Conservation (phyloP, 2,113 vertebrate species). For the Regulus satrapa region DNA sequence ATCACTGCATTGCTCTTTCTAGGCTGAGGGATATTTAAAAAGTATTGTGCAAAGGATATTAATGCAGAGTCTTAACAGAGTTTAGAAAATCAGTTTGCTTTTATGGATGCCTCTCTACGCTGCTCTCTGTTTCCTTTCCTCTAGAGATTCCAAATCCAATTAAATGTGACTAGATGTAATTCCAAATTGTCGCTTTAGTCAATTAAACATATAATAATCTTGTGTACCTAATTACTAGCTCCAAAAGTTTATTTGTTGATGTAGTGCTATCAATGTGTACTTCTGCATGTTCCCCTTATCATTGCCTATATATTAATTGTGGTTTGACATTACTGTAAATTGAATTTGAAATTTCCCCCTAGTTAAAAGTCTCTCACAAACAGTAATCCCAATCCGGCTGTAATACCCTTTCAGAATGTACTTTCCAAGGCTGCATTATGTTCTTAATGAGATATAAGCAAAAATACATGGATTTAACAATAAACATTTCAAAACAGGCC, state of each 20-base stretch:
- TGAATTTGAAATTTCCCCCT: constrained; percentile 74
- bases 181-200: constrained; percentile 81
- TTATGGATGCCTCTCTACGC: constrained; percentile 70
- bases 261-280: constrained; percentile 66
- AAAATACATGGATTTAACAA: constrained; percentile 56
- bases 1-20: constrained; percentile 66
- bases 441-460: constrained; percentile 64
- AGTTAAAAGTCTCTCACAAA: constrained; percentile 64
- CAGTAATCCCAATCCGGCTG: constrained; percentile 57
- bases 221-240: constrained; percentile 76
- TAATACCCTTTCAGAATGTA: constrained; percentile 65
- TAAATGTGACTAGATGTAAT: constrained; percentile 81
- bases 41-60: constrained; percentile 71
- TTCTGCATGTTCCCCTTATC: constrained; percentile 66
- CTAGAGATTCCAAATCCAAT: constrained; percentile 80
- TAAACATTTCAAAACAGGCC: constrained; percentile 45
- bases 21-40: constrained; percentile 70
- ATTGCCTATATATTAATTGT: constrained; percentile 70
- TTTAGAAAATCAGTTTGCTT: constrained; percentile 76
- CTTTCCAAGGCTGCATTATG: constrained; percentile 56
- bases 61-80: constrained; percentile 71
- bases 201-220: constrained; percentile 83
- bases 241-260: constrained; percentile 80
- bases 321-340: constrained; percentile 76
- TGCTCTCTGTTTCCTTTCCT: constrained; percentile 67